phyloP scores from a whole-genome alignment of 2,888 invertebrate genomes.

The Aspidiotus destructor region DNA sequence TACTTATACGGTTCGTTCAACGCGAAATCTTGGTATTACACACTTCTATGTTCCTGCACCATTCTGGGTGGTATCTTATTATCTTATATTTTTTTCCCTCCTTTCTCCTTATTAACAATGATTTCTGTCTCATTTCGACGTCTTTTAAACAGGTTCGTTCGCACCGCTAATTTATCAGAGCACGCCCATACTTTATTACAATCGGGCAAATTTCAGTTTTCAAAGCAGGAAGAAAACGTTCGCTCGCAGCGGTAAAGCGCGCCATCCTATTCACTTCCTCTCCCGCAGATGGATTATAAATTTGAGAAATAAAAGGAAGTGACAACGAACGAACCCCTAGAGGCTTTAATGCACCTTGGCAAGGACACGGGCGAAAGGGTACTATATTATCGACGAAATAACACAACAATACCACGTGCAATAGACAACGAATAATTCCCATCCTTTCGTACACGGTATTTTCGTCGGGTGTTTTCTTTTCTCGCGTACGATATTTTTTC shows the following conservation, averaged over 20 bases:
- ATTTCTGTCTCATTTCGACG: too few species aligned
- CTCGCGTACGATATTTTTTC: constrained; percentile 12
- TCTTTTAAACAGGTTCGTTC: too few species aligned
- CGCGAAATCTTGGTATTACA: too few species aligned
- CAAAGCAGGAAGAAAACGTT: not conserved
- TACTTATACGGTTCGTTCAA: too few species aligned
- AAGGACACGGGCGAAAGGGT: constrained; percentile 6
- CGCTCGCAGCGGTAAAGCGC: not conserved
- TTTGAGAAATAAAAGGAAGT: constrained; percentile 7
- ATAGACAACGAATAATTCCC: constrained; percentile 31
- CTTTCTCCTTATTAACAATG: too few species aligned
- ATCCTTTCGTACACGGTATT: constrained; percentile 2
- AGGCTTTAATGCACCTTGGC: constrained; percentile 23
- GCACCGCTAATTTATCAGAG: too few species aligned
- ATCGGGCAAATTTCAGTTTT: not conserved
- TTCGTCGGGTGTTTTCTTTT: too few species aligned
- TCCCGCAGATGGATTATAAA: constrained; percentile 3
- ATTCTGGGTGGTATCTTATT: too few species aligned
- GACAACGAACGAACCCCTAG: constrained; percentile 12
- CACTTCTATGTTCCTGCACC: too few species aligned
- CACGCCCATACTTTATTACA: not conserved
- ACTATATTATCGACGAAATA: constrained; percentile 23
- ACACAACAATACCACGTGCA: constrained; percentile 25
- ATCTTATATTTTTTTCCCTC: too few species aligned
- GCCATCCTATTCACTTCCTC: too few species aligned